A percentile compares a stretch with the other conserved stretches of the same genome.
These are phyloP conservation scores for Vollenhovia emeryi DNA, from an alignment of 1,140 invertebrate genomes.

Conservation along the genomic window DNA sequence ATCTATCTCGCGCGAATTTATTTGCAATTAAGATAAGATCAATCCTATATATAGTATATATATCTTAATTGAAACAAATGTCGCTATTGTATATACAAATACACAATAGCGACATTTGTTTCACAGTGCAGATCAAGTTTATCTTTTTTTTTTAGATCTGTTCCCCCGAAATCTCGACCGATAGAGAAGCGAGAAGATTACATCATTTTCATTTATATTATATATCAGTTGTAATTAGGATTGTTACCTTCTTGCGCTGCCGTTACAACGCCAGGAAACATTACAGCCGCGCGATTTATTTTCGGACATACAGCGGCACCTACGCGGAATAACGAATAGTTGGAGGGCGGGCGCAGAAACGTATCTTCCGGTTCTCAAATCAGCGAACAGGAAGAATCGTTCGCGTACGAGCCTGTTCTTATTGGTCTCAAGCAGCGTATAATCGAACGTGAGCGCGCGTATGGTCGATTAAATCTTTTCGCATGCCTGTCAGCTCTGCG, in stretches of 20 bases:
- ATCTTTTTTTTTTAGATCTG: not conserved
- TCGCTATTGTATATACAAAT: not conserved
- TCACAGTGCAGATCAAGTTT: not conserved
- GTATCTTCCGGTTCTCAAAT: conserved; percentile 46
- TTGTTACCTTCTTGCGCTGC: not conserved
- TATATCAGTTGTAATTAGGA: not conserved
- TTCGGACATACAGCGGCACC: not conserved
- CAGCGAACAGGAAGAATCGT: conserved; percentile 34
- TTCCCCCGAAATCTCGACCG: not conserved
- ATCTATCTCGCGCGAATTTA: conserved; percentile 33
- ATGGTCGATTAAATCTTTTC: conserved; percentile 78
- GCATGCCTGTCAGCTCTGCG: conserved; percentile 66
- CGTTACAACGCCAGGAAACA: not conserved
- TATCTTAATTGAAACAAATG: too few relatives aligned
- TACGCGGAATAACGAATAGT: conserved; percentile 11
- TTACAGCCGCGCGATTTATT: conserved; percentile 17
- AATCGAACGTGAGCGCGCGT: conserved; percentile 52
- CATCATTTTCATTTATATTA: not conserved
- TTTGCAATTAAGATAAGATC: conserved; percentile 55
- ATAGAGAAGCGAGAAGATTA: not conserved
- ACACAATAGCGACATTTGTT: not conserved
- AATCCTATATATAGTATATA: not conserved
- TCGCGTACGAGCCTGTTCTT: conserved; percentile 37
- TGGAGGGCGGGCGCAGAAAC: not conserved
- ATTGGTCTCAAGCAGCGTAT: conserved; percentile 42